Conservation (phyloP, 2,797 vertebrate genomes). For the Synaphobranchus kaupii region DNA sequence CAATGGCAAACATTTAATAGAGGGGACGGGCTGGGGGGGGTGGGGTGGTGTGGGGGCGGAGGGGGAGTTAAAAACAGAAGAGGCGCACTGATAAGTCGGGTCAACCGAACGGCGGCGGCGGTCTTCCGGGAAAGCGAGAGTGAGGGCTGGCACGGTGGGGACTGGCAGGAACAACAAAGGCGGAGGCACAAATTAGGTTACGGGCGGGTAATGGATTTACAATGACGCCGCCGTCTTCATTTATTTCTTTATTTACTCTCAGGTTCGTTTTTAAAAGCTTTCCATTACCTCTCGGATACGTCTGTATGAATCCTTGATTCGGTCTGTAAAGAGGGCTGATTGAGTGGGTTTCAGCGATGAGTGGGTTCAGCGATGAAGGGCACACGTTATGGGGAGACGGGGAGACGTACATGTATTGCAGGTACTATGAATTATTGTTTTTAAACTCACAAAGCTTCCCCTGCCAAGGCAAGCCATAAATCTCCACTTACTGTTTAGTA, state of each 20-base stretch:
- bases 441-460: too few species aligned
- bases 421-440: too few species aligned
- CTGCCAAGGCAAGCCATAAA: too few species aligned
- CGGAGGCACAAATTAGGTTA: constrained; percentile 15
- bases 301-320: background rate
- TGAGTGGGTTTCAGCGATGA: background rate
- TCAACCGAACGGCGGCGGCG: background rate
- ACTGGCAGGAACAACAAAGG: background rate
- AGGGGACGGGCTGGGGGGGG: background rate
- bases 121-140: background rate
- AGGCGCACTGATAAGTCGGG: background rate
- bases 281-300: background rate
- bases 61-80: background rate
- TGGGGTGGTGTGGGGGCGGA: too few species aligned
- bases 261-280: background rate
- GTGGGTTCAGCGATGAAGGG: background rate
- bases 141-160: background rate
- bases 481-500: too few species aligned
- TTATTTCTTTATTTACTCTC: background rate
- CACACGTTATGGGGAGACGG: background rate
- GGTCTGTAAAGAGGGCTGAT: background rate
- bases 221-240: background rate
- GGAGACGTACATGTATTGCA: background rate
- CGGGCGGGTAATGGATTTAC: constrained; percentile 16
- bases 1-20: background rate